Evolutionary conservation across 2,797 vertebrate species (phyloP).

Genomic region (Furcifer pardalis): DNA sequence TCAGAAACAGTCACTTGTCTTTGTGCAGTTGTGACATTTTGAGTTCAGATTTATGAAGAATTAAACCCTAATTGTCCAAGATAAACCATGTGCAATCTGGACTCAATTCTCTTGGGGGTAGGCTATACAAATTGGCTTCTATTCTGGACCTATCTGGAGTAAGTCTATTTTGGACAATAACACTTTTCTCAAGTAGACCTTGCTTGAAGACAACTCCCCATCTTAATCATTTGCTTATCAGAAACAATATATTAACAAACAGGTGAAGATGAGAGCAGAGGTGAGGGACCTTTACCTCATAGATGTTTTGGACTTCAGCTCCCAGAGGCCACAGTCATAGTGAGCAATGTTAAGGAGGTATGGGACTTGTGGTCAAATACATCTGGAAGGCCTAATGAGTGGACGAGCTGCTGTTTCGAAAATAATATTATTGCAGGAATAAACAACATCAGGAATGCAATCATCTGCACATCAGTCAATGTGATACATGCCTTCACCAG

Average conservation of each 20-base stretch:
- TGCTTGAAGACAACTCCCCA: background rate
- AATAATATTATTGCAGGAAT: background rate
- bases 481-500: background rate
- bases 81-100: background rate
- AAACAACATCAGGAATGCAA: background rate
- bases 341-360: background rate
- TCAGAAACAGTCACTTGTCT: too few species aligned
- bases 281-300: background rate
- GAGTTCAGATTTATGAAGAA: background rate
- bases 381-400: too few species aligned
- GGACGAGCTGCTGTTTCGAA: too few species aligned
- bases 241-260: background rate
- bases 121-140: background rate
- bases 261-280: background rate
- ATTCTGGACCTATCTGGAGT: background rate
- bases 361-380: too few species aligned
- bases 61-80: background rate
- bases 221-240: background rate
- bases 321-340: background rate
- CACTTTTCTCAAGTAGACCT: background rate
- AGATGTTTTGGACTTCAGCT: background rate
- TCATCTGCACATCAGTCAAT: background rate
- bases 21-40: too few species aligned
- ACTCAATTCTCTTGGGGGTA: background rate
- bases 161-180: background rate